Percentiles rank a stretch among this genome's conserved stretches.
phyloP scores from a whole-genome alignment of 2,797 vertebrate genomes.

The Galagoides demidoff region DNA sequence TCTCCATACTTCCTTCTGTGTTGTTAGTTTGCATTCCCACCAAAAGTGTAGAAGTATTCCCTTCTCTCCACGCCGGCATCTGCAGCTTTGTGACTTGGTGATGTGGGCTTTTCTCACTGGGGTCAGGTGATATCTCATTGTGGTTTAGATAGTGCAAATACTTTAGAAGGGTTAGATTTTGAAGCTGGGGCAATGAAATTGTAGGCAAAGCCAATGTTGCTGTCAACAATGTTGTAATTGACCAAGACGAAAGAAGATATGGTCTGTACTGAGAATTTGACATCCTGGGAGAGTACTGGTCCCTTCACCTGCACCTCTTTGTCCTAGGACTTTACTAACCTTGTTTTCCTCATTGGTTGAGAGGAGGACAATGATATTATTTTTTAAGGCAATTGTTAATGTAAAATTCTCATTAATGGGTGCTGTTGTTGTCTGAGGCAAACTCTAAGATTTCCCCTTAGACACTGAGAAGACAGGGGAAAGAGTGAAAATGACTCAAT shows the following conservation, averaged over 20 bases:
- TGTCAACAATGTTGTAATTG: background rate
- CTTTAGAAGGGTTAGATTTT: background rate
- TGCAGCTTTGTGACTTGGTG: too few species aligned
- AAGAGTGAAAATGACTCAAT: background rate
- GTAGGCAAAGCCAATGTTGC: background rate
- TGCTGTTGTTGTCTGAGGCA: background rate
- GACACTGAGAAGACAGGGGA: background rate
- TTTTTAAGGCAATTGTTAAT: background rate
- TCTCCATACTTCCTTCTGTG: too few species aligned
- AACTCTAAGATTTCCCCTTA: background rate
- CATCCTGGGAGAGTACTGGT: background rate
- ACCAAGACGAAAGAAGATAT: background rate
- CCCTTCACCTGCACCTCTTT: background rate
- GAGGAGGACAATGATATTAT: background rate
- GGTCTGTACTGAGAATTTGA: background rate
- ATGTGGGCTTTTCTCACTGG: too few species aligned
- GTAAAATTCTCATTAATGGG: background rate
- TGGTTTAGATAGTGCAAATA: background rate
- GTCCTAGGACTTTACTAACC: background rate
- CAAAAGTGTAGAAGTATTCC: too few species aligned
- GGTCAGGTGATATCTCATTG: too few species aligned
- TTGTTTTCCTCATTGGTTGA: background rate
- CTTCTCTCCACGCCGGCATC: too few species aligned
- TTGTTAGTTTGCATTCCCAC: too few species aligned
- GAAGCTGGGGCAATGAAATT: background rate